These are phyloP conservation scores for Poecile atricapillus DNA, from an alignment of 2,113 vertebrate genomes.

Conservation along the genomic window DNA sequence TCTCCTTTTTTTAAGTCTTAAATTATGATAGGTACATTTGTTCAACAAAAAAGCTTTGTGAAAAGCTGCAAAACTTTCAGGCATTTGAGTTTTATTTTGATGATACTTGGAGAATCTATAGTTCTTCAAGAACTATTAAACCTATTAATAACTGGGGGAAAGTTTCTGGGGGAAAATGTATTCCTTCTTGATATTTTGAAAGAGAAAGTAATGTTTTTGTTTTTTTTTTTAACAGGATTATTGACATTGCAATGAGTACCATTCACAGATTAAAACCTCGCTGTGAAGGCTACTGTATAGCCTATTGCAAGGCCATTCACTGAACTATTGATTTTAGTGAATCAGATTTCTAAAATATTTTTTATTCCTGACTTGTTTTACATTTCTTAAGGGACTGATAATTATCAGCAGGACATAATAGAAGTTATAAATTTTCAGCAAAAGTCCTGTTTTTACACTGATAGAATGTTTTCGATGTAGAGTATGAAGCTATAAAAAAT, in stretches of 20 bases:
- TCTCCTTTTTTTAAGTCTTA: background rate
- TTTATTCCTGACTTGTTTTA: background rate
- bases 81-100: background rate
- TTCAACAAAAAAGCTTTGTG: background rate
- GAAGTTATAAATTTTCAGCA: background rate
- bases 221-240: background rate
- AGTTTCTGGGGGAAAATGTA: background rate
- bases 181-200: background rate
- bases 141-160: background rate
- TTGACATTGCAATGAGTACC: background rate
- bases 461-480: background rate
- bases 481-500: background rate
- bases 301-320: background rate
- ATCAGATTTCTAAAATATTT: background rate
- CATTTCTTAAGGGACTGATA: background rate
- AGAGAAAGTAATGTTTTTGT: background rate
- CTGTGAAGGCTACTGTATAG: background rate
- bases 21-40: background rate
- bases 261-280: background rate
- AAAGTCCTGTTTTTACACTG: background rate
- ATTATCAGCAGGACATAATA: background rate
- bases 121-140: background rate
- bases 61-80: background rate
- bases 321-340: background rate
- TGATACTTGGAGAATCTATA: background rate